Conservation (phyloP, 2,797 vertebrate species). For the Hippopotamyrus pictus region DNA sequence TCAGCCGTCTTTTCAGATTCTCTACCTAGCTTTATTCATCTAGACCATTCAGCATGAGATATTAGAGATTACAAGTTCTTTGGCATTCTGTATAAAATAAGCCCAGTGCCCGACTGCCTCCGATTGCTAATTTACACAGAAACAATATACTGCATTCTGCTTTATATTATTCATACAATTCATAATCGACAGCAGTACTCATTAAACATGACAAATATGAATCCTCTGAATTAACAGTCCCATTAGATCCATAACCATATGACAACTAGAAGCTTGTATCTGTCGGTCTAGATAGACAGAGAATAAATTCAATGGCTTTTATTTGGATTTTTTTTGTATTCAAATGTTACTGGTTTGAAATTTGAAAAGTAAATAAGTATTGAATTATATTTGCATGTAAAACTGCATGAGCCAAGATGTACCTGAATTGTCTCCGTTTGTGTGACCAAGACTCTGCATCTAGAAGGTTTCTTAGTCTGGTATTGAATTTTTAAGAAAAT, state of each 20-base stretch:
- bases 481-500: not conserved
- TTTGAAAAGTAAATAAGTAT: not conserved
- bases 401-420: not conserved
- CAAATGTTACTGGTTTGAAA: not conserved
- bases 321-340: not conserved
- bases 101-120: not conserved
- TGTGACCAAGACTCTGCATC: not conserved
- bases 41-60: not conserved
- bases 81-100: not conserved
- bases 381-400: not conserved
- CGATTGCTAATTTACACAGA: not conserved
- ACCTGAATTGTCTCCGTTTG: not conserved
- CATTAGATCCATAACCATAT: not conserved
- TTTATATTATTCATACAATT: not conserved
- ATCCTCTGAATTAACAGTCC: not conserved
- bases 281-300: not conserved
- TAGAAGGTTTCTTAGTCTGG: not conserved
- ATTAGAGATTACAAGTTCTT: not conserved
- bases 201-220: not conserved
- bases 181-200: constrained; percentile 7
- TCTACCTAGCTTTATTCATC: not conserved
- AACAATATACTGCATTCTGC: not conserved
- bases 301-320: not conserved
- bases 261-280: not conserved
- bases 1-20: not conserved